phyloP scores from a whole-genome alignment of 2,888 invertebrate species.

The Margaritifera margaritifera region DNA sequence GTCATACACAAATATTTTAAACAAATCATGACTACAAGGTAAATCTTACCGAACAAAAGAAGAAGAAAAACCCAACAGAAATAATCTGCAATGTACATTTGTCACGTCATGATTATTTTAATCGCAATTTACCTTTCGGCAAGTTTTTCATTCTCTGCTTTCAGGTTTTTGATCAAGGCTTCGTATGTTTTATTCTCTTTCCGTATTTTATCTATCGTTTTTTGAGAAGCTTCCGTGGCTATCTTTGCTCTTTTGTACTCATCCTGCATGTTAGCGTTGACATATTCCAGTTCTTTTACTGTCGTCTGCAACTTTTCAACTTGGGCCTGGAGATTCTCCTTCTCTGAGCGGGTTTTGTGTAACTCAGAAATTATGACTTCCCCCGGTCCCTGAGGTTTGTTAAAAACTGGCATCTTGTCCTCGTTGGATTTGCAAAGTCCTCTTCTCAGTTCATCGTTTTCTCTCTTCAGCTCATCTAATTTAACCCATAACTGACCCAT shows the following conservation, averaged over 20 bases:
- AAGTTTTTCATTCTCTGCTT: constrained; percentile 57
- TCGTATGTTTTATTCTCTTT: constrained; percentile 57
- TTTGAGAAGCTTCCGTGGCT: constrained; percentile 57
- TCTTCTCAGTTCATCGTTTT: constrained; percentile 60
- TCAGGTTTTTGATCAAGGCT: constrained; percentile 43
- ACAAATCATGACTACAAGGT: too few relatives aligned
- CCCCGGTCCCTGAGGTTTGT: constrained; percentile 53
- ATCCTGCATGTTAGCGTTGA: constrained; percentile 50
- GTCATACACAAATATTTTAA: too few relatives aligned
- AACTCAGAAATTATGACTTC: constrained; percentile 58
- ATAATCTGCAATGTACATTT: too few relatives aligned
- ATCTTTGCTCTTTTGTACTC: constrained; percentile 60
- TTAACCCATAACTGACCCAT: constrained; percentile 68
- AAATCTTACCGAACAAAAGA: too few relatives aligned
- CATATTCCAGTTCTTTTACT: constrained; percentile 53
- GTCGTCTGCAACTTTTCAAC: constrained; percentile 53
- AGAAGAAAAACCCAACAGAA: too few relatives aligned
- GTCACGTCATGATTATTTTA: not conserved
- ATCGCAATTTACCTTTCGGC: constrained; percentile 51
- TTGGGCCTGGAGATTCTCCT: constrained; percentile 48
- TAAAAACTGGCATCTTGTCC: constrained; percentile 44
- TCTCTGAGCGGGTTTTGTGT: constrained; percentile 53
- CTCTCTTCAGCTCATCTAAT: constrained; percentile 64
- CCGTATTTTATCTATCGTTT: constrained; percentile 55
- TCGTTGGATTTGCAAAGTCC: constrained; percentile 39